Percentiles rank a stretch among this genome's conserved stretches.
phyloP scores from a whole-genome alignment of 2,888 invertebrate species.

The Dilophus febrilis region DNA sequence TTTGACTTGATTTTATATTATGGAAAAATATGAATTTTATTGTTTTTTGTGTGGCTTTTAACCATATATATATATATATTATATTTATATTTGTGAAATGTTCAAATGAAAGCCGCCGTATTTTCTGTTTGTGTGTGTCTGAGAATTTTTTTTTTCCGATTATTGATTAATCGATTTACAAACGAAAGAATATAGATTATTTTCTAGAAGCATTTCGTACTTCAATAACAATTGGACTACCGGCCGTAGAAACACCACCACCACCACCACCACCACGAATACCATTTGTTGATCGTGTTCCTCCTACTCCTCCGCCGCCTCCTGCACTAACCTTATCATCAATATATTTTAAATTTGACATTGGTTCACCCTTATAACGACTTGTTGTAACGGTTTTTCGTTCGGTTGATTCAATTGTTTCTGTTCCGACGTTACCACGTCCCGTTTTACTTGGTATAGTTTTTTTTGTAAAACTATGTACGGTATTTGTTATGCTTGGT shows the following conservation, averaged over 20 bases:
- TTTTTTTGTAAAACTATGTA: slow-evolving; percentile 51
- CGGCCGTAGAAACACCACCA: too few relatives aligned
- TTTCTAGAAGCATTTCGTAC: neutral
- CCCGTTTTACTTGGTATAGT: slow-evolving; percentile 46
- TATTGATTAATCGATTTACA: too few relatives aligned
- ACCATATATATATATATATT: too few relatives aligned
- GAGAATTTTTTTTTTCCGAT: neutral
- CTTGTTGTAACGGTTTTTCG: slow-evolving; percentile 52
- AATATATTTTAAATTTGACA: slow-evolving; percentile 35
- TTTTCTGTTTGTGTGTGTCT: neutral
- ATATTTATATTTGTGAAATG: too few relatives aligned
- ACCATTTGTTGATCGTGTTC: too few relatives aligned
- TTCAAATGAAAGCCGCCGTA: too few relatives aligned
- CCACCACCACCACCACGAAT: too few relatives aligned
- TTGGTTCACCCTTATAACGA: slow-evolving; percentile 35
- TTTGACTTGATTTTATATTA: too few relatives aligned
- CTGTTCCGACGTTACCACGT: slow-evolving; percentile 36
- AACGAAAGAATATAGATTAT: too few relatives aligned
- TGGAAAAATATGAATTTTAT: too few relatives aligned
- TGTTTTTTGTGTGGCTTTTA: too few relatives aligned
- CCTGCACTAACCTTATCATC: slow-evolving; percentile 32
- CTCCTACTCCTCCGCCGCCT: slow-evolving; percentile 21
- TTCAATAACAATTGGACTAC: slow-evolving; percentile 5
- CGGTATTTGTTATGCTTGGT: slow-evolving; percentile 52
- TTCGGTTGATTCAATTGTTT: slow-evolving; percentile 54